Percentiles rank a stretch among this genome's conserved stretches.
These are phyloP conservation scores for Dolichopus griseipennis DNA, from an alignment of 2,888 invertebrate species.

Conservation along the genomic window DNA sequence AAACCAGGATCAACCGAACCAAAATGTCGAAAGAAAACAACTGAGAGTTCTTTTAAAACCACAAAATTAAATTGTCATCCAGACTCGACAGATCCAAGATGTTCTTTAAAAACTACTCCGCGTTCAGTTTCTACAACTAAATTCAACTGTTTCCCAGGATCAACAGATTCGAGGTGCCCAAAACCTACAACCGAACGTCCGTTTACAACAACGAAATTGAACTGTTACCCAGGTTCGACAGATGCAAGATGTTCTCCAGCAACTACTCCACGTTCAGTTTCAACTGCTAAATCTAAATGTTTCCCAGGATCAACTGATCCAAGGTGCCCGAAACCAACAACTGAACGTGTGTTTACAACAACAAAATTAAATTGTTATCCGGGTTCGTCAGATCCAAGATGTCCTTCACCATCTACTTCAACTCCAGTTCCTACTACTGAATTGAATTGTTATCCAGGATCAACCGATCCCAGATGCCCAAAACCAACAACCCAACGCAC, in stretches of 20 bases:
- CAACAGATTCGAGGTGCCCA: constrained; percentile 34
- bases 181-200: constrained; percentile 31
- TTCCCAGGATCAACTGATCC: constrained; percentile 33
- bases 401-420: constrained; percentile 24
- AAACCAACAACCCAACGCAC: constrained; percentile 23
- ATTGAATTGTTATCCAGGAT: constrained; percentile 30
- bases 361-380: constrained; percentile 32
- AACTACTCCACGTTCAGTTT: constrained; percentile 23
- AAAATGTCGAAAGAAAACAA: constrained; percentile 26
- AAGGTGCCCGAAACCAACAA: constrained; percentile 15
- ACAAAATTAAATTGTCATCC: constrained; percentile 8
- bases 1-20: constrained; percentile 33
- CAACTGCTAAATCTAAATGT: constrained; percentile 30
- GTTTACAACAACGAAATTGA: constrained; percentile 28
- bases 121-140: constrained; percentile 28
- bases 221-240: constrained; percentile 31
- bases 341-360: constrained; percentile 25
- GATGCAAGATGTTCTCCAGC: constrained; percentile 32
- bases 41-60: constrained; percentile 19
- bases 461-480: constrained; percentile 32
- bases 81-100: constrained; percentile 23
- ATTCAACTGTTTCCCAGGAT: constrained; percentile 28
- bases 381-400: constrained; percentile 30
- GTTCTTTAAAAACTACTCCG: constrained; percentile 19
- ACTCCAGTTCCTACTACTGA: constrained; percentile 20